Evolutionary conservation across 64 coral and sea anemone genomes (phyloP), one percentile per base, ranked within the genome.

Genomic region (Porites lutea): DNA sequence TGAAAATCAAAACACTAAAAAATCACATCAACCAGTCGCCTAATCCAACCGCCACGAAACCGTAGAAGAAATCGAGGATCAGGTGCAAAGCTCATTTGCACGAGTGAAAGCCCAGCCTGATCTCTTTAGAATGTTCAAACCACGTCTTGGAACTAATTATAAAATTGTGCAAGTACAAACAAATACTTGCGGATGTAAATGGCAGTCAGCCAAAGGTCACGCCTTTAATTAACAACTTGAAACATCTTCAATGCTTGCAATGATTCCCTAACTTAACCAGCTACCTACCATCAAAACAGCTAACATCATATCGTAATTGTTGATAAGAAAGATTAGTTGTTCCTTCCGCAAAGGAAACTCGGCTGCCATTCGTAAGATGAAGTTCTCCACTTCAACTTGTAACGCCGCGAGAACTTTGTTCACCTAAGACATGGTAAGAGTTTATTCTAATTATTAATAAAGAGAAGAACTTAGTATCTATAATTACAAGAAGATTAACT

Each of bases 261-360:
- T 48, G 37, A 66, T 1, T 71, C 13, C 8, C 48, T 75, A 0
- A 44, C 27, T 75, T 16, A 1, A 4, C 12, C 1, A 37, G 19
- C 53, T 50, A 96, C 93, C 53, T 53, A 98, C 97, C 94, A 96
- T 92, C 13, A 98, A 84, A 5, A 98, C 97, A 58, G 97, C 94
- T 16, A 98, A 83, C 97, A 98, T 98, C 97, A 98, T 98, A 79
- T 98, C 97, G 22, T 98, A 98, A 72, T 98, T 98, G 54, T 98
- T 98, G 62, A 98, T 98, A 4, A 98, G 83, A 73, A 98, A 98
- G 20, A 98, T 96, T 7, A 98, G 84, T 66, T 98, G 97, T 47
- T 98, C 97, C 65, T 98, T 98, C 65, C 97, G 94, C 47, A 93
- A 66, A 18, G 97, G 97, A 74, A 98, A 98, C 77, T 98, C 97